Base-by-base conservation (phyloP, 2,797 vertebrate species). In the Helicolenus hilgendorfi region DNA sequence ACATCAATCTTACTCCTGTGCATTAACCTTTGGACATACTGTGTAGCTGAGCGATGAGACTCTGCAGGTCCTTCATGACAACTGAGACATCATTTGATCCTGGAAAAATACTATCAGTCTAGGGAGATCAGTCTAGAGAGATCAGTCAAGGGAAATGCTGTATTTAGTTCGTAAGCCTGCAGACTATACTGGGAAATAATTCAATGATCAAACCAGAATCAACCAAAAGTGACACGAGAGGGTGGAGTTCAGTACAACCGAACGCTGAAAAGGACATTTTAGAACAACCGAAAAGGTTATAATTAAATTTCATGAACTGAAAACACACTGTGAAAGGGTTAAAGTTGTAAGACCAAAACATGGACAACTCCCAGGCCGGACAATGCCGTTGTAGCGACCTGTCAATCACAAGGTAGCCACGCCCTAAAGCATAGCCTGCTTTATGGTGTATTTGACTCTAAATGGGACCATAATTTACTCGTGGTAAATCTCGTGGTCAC, bases 51-150 rank as follows among this genome's bases (percentile, higher is more conserved):
- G 56, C 6, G 1, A 1, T 18, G 77, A 79, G 11, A 10, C 84
- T 65, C 73, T 56, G 72, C 86, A 24, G 87, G 72, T 87, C n/a
- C 70, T 63, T 22, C 10, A 33, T 7, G 80, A 87, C 72, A 72
- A 68, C 70, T 15, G 64, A 76, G 78, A 69, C 73, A 1, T 18
- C 49, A 60, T 63, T 22, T 55, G 33, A 79, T 65, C 60, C 68
- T 77, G 77, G 41, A 59, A 22, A 31, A 7, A 69, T 53, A 18
- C 55, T 6, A 20, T 33, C 22, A 31, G 29, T 36, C 76, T 29
- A 26, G 15, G 4, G 70, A 77, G 73, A 56, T 2, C 26, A 27
- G 26, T 27, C 26, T 27, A 27, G 26, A 27, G 26, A 27, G 26
- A 29, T 36, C 22, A 31, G 29, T 36, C 76, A 26, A 26, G 15